Evolutionary conservation across 1,140 invertebrate genomes (phyloP).

Genomic region (Bombus waltoni): DNA sequence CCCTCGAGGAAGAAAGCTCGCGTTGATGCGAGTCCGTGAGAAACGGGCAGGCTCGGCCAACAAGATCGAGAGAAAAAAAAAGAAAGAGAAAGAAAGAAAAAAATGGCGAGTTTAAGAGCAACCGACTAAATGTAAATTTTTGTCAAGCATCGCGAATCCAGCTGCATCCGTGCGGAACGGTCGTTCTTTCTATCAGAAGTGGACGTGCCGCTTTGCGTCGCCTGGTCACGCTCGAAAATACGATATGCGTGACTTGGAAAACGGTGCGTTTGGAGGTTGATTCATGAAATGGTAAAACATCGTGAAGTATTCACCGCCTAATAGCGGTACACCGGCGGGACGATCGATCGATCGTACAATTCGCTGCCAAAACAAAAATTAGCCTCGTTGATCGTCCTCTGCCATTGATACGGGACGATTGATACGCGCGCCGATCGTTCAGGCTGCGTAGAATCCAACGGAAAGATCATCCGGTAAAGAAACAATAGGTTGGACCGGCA

Average conservation of each 20-base stretch:
- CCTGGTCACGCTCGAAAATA: constrained; percentile 66
- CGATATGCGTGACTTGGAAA: constrained; percentile 65
- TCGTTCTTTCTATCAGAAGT: constrained; percentile 39
- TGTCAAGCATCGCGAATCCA: constrained; percentile 34
- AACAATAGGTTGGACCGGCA: neutral
- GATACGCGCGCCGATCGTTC: neutral
- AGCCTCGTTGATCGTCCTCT: neutral
- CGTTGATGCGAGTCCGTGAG: neutral
- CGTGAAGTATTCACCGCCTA: constrained; percentile 25
- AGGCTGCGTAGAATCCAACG: neutral
- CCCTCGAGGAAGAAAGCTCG: neutral
- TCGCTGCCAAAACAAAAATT: neutral
- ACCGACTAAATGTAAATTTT: constrained; percentile 29
- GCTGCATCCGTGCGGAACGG: constrained; percentile 49
- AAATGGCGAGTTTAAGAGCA: neutral
- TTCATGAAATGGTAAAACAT: constrained; percentile 56
- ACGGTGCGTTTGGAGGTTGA: constrained; percentile 54
- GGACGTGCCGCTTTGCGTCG: constrained; percentile 42
- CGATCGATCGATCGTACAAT: constrained; percentile 2
- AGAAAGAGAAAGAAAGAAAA: neutral
- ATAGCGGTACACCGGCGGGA: constrained; percentile 37
- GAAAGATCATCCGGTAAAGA: constrained; percentile 1
- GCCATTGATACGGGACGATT: neutral
- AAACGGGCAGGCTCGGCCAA: neutral
- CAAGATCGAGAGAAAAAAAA: too few species aligned